A percentile compares a stretch with the other conserved stretches of the same genome.
These are phyloP conservation scores for Callocephalon fimbriatum DNA, from an alignment of 2,113 vertebrate genomes.

Conservation along the genomic window DNA sequence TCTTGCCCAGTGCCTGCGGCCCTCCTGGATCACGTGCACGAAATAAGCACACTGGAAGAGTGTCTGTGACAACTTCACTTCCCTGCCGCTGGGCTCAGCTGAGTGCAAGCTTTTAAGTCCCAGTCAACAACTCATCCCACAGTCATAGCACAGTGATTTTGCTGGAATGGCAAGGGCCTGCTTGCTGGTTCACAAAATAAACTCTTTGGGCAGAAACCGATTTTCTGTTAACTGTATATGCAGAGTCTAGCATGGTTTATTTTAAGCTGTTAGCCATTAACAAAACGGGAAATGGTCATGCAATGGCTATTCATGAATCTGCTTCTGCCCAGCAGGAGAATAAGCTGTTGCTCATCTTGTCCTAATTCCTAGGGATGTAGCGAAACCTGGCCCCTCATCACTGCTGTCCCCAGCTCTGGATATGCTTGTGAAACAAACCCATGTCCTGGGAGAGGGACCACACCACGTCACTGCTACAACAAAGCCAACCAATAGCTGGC, in stretches of 20 bases:
- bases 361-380: not conserved
- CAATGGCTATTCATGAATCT: not conserved
- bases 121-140: not conserved
- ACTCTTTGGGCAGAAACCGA: not conserved
- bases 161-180: not conserved
- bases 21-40: not conserved
- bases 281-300: not conserved
- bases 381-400: not conserved
- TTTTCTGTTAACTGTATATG: not conserved
- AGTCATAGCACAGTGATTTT: fast-evolving
- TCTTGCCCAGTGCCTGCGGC: fast-evolving
- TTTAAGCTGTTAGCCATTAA: not conserved
- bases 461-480: fast-evolving
- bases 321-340: not conserved
- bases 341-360: not conserved
- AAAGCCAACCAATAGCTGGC: not conserved
- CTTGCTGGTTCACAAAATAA: not conserved
- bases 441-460: not conserved
- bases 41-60: fast-evolving
- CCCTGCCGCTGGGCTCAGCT: not conserved
- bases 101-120: not conserved
- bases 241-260: not conserved
- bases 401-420: not conserved
- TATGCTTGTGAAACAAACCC: not conserved
- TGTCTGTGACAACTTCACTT: not conserved